These are phyloP conservation scores for Streptopelia turtur DNA, from an alignment of 2,797 vertebrate genomes.

Conservation along the genomic window DNA sequence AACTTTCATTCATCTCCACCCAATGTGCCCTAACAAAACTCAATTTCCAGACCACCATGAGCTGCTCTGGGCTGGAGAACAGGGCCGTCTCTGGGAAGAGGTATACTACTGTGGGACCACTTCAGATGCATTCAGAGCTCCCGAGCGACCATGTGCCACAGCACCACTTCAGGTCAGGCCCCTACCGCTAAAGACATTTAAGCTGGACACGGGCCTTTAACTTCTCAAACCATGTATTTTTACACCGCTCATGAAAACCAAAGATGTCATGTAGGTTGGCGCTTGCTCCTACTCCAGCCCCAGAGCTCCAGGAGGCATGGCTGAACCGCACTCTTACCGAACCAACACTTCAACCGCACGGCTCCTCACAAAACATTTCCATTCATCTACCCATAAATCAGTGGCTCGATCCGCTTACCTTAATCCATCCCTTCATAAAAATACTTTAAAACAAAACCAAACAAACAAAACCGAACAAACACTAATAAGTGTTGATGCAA, in stretches of 20 bases:
- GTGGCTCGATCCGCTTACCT: not conserved
- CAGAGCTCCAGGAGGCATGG: not conserved
- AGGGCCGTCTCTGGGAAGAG: not conserved
- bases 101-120: fast-evolving
- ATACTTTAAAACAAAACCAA: not conserved
- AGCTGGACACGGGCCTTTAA: not conserved
- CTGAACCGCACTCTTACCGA: not conserved
- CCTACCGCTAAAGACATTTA: not conserved
- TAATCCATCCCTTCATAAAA: not conserved
- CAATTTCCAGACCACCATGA: not conserved
- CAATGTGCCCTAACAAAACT: not conserved
- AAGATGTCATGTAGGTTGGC: not conserved
- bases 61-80: not conserved
- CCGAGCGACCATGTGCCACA: fast-evolving
- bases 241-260: not conserved
- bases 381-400: not conserved
- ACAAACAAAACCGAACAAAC: not conserved
- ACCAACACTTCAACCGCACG: not conserved
- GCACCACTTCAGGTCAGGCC: not conserved
- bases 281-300: not conserved
- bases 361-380: not conserved
- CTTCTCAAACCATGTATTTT: not conserved
- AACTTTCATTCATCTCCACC: not conserved
- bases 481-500: not conserved
- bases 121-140: not conserved